A percentile compares a stretch with the other conserved stretches of the same genome.
Evolutionary conservation across 2,113 vertebrate genomes (phyloP).

Genomic region (Erinaceus europaeus): DNA sequence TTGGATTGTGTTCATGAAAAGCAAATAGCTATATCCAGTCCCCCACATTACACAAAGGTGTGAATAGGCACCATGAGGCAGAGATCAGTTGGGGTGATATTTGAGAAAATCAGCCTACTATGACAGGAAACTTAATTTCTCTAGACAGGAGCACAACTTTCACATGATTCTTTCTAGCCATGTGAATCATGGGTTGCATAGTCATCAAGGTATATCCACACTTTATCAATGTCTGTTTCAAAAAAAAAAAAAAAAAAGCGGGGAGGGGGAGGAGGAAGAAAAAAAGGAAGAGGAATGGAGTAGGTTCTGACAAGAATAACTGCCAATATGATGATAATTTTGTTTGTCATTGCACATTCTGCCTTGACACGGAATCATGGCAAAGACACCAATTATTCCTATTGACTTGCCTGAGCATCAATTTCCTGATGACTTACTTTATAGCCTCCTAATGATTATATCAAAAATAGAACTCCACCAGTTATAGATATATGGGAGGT

Average conservation of each 20-base stretch:
- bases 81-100: background rate
- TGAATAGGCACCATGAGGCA: background rate
- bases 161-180: background rate
- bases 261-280: too few relatives aligned
- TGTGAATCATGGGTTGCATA: background rate
- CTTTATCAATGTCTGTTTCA: background rate
- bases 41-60: background rate
- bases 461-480: constrained; percentile 20
- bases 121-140: background rate
- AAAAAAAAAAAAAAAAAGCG: too few relatives aligned
- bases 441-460: constrained; percentile 2
- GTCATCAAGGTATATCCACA: background rate
- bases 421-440: constrained; percentile 35
- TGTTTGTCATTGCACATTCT: background rate
- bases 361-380: background rate
- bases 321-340: constrained; percentile 9
- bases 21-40: background rate
- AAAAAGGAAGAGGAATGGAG: accelerated
- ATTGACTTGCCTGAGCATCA: background rate
- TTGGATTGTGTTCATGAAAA: background rate
- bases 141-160: background rate
- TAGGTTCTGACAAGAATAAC: constrained; percentile 13
- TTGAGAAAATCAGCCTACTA: background rate
- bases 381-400: background rate
- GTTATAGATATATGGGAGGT: background rate